Conservation (phyloP, 2,888 invertebrate genomes). For the Tuta absoluta region DNA sequence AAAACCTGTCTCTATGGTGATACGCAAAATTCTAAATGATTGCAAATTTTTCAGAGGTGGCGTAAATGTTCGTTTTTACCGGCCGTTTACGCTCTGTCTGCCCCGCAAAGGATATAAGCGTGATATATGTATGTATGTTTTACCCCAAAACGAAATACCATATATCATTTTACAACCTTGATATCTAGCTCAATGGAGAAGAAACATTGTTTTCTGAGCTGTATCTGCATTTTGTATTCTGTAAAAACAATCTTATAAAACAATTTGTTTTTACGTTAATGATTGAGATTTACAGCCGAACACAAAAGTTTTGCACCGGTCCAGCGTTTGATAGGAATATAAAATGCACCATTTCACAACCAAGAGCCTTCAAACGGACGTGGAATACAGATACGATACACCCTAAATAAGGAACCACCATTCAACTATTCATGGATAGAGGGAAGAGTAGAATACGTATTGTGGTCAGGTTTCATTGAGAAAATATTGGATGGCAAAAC, state of each 20-base stretch:
- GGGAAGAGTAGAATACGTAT: not conserved
- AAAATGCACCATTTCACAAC: not conserved
- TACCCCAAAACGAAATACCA: too few relatives aligned
- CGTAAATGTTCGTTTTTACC: too few relatives aligned
- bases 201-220: not conserved
- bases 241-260: too few relatives aligned
- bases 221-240: not conserved
- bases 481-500: not conserved
- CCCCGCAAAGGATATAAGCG: too few relatives aligned
- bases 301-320: not conserved
- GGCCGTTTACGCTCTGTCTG: too few relatives aligned
- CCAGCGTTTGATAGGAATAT: conserved; percentile 1
- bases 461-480: conserved; percentile 3
- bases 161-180: too few relatives aligned
- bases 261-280: too few relatives aligned
- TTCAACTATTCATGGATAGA: conserved; percentile 3
- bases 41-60: too few relatives aligned
- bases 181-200: too few relatives aligned
- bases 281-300: not conserved
- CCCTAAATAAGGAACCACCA: conserved; percentile 10
- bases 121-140: too few relatives aligned
- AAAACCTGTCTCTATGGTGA: too few relatives aligned
- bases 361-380: not conserved
- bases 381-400: not conserved
- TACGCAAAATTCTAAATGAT: too few relatives aligned